Evolutionary conservation across 1,140 invertebrate genomes (phyloP), one percentile per base, ranked within the genome.

Genomic region (Polypedilum vanderplanki): DNA sequence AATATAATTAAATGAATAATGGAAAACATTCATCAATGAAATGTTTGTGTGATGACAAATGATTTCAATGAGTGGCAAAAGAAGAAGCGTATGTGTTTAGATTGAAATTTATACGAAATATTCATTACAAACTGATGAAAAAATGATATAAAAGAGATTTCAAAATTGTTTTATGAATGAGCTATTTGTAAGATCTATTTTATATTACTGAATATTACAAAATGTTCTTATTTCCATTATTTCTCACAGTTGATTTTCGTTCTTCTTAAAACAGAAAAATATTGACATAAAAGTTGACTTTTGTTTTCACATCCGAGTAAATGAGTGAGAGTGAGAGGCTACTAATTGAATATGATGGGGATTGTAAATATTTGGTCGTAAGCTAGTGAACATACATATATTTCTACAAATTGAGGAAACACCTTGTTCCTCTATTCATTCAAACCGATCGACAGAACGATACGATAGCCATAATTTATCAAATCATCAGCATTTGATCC

Each of bases 301-400:
- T 33, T 33, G 24, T 33, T 33, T 33, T 33, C 24, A 33, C 24
- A 33, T 33, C 24, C 24, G 24, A 33, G 24, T 33, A 33, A 33
- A 33, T 33, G 24, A 33, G 24, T 33, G 24, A 33, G 24, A 33
- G 24, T 33, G 24, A 33, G 24, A 33, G 24, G 24, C 24, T 33
- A 4, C n/a, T 57, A 57, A 57, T 57, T 57, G 46, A 57, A 57
- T 57, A n/a, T n/a, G 46, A 57, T 57, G 46, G n/a, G 46, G 46
- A 57, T 8, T 57, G 46, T 57, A 57, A 57, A 57, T 57, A 57
- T 57, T 57, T 57, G 24, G n/a, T 57, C 46, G 46, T 57, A 57
- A 57, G 15, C 12, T n/a, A 57, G n/a, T 57, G 46, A 57, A 15
- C 12, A 57, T 57, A 57, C 4, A 12, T 3, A 57, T 57, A 1